A percentile compares a stretch with the other conserved stretches of the same genome.
Conservation (phyloP, 2,113 vertebrate species). For the Aegypius monachus region DNA sequence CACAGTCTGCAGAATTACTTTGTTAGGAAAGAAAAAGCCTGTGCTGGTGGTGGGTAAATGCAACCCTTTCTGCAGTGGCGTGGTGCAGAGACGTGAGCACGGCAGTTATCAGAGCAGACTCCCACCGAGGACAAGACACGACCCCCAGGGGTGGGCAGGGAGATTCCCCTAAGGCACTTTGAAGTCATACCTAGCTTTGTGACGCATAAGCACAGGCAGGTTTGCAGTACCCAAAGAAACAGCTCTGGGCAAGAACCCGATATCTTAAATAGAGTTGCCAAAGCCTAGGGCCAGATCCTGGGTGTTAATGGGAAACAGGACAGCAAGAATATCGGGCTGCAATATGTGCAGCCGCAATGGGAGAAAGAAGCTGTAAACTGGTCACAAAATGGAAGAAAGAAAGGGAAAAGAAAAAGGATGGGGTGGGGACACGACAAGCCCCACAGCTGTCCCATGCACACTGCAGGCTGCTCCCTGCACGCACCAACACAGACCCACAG, state of each 20-base stretch:
- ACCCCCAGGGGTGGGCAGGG: neutral
- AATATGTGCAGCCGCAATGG: neutral
- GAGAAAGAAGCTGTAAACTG: neutral
- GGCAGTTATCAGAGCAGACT: neutral
- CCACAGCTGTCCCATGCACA: neutral
- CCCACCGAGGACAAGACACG: neutral
- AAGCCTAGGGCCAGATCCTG: neutral
- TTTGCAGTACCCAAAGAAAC: neutral
- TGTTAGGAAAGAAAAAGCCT: neutral
- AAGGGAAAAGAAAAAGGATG: neutral
- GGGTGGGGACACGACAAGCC: neutral
- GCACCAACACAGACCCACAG: neutral
- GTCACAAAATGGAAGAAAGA: neutral
- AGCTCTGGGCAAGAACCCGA: neutral
- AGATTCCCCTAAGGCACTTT: neutral
- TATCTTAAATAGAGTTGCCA: neutral
- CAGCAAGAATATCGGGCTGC: neutral
- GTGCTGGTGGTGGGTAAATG: neutral
- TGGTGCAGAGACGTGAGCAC: fast-evolving
- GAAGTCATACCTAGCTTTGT: neutral
- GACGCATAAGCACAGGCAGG: neutral
- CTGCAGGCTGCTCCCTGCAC: neutral
- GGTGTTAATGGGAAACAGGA: neutral
- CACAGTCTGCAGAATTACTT: neutral
- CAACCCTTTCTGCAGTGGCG: neutral